Evolutionary conservation across 2,888 invertebrate genomes (phyloP), one percentile per base, ranked within the genome.

Genomic region (Sinohyriopsis cumingii): DNA sequence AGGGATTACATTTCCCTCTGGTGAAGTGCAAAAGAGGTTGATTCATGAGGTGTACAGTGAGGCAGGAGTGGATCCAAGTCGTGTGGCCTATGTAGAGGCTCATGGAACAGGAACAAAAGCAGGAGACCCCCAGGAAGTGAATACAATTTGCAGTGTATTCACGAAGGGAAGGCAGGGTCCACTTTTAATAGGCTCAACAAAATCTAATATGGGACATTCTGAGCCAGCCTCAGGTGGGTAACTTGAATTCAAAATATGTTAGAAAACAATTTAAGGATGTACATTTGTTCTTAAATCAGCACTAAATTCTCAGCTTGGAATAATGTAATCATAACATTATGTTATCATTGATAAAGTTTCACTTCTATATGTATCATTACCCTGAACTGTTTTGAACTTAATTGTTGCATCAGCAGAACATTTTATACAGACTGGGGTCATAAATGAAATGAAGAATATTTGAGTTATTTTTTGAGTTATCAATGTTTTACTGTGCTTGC

Each of bases 151-250:
- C 0, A 95, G 96, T 77, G 86, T 90, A 9, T 90, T 90, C 81
- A 89, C 88, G 73, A 86, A 86, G 63, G 86, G 80, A n/a, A 82
- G 89, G 24, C 68, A 82, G 19, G 81, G 54, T 0, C 97, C 98
- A 9, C 92, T 99, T 62, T 91, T 98, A 60, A 94, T 99, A 85
- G 99, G 99, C 24, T 98, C 98, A 0, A 96, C 98, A 0, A 99
- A 99, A 90, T 97, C 97, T 28, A 99, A 99, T 91, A 98, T 99
- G 97, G 99, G 99, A 1, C 99, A 99, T 90, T 94, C 98, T 5
- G 99, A 99, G 91, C 96, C 98, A 28, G 91, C 91, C 19, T 91
- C 91, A 65, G 92, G 91, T 85, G 81, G 81, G 59, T 66, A 59
- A 60, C 24, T 59, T 63, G 6, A 45, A 25, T 57, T 22, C n/a